These are phyloP conservation scores for Latrodectus geometricus DNA, from an alignment of 1,140 invertebrate species.

Conservation along the genomic window DNA sequence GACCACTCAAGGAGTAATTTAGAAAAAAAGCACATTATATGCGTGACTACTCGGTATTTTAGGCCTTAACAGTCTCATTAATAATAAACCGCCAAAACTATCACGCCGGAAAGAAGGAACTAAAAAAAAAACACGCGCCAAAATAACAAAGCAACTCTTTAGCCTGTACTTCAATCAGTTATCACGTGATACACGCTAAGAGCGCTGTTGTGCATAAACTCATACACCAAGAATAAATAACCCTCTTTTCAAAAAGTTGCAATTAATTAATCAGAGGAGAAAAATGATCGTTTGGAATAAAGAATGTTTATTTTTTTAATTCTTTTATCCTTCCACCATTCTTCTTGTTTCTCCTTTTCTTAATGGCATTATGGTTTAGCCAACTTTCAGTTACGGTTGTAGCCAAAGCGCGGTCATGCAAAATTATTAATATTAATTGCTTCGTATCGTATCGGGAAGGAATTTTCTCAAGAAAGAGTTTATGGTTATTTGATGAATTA, in stretches of 20 bases:
- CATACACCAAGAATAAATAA: conserved; percentile 46
- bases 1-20: not conserved
- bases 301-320: not conserved
- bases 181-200: conserved; percentile 22
- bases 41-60: conserved; percentile 23
- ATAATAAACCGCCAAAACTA: conserved; percentile 31
- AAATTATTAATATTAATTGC: conserved; percentile 57
- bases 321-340: conserved; percentile 20
- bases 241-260: conserved; percentile 52
- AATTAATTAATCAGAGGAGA: conserved; percentile 55
- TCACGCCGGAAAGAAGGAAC: not conserved
- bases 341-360: conserved; percentile 15
- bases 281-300: conserved; percentile 37
- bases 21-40: not conserved
- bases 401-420: conserved; percentile 32
- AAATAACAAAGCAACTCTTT: not conserved
- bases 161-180: conserved; percentile 21
- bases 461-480: conserved; percentile 48
- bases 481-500: conserved; percentile 34
- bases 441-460: conserved; percentile 36
- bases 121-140: conserved; percentile 17
- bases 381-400: conserved; percentile 42
- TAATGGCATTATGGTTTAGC: conserved; percentile 37
- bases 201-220: conserved; percentile 30
- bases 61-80: conserved; percentile 16